Evolutionary conservation across 1,140 invertebrate species (phyloP).

Genomic region (Cephus cinctus): DNA sequence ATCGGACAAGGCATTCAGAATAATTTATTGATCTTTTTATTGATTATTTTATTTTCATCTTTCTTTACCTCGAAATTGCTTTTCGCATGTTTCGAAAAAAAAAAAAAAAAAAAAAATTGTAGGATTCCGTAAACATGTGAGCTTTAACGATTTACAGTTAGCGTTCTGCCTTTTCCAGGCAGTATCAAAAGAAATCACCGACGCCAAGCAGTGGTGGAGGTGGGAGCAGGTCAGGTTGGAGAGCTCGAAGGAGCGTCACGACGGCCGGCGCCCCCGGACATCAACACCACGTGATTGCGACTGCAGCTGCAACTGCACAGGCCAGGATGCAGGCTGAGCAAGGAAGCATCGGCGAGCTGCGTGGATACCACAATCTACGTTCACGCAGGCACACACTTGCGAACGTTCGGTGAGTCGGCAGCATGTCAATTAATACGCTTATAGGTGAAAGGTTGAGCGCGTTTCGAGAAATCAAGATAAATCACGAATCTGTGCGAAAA

Average conservation of each 20-base stretch:
- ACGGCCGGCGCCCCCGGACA: slow-evolving; percentile 48
- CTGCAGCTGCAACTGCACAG: slow-evolving; percentile 46
- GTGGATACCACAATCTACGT: slow-evolving; percentile 82
- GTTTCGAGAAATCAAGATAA: no score
- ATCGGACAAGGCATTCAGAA: no score
- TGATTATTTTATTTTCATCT: no score
- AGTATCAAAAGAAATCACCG: slow-evolving; percentile 53
- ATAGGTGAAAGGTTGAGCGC: no score
- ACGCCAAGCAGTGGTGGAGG: slow-evolving; percentile 46
- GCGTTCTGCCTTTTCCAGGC: slow-evolving; percentile 40
- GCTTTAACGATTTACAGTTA: no score
- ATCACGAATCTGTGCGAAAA: no score
- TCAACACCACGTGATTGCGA: slow-evolving; percentile 52
- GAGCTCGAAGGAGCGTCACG: slow-evolving; percentile 53
- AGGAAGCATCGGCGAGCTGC: slow-evolving; percentile 81
- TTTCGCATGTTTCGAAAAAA: no score
- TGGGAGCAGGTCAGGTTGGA: slow-evolving; percentile 48
- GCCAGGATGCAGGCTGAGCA: slow-evolving; percentile 85
- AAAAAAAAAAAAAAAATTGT: no score
- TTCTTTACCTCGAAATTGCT: no score
- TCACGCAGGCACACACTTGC: slow-evolving; percentile 82
- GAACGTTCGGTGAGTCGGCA: slow-evolving; percentile 82
- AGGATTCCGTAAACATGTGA: no score
- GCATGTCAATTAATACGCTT: no score
- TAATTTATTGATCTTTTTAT: no score